Evolutionary conservation across 1,140 invertebrate genomes (phyloP), one percentile per base, ranked within the genome.

Genomic region (Drosophila saltans): DNA sequence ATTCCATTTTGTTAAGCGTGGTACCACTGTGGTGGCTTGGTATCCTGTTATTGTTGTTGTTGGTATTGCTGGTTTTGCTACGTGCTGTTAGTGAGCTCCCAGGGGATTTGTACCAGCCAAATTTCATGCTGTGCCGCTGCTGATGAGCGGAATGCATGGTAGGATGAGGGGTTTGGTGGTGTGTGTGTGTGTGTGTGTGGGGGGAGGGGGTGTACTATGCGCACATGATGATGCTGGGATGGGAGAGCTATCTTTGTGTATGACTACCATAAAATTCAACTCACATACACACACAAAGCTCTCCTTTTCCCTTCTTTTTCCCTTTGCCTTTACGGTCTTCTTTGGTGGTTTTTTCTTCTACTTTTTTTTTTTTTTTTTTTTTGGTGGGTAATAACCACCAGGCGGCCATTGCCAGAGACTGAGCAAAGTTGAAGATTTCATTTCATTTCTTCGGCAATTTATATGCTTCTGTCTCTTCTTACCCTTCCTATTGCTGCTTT

Each of bases 201-300:
- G 4, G 5, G 33, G 11, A 16, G 30, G 36, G 9, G 33, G 33
- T 2, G 28, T 30, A 30, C 28, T 39, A 26, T 45, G 40, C 30
- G 28, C 33, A 36, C 33, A 8, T 55, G 40, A n/a, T 24, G 61
- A n/a, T 24, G 61, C 5, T 36, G 65, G 16, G 16, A 26, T 39
- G 8, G 60, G 41, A 36, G 36, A 36, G 64, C 82, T 85, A 86
- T 86, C 82, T 78, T 58, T 86, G 82, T 69, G 82, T 85, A 81
- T 86, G 75, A 86, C 82, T 78, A 66, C 83, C 83, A 88, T 88
- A 88, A 88, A 88, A 86, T 88, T 86, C 83, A 73, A 73, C 83
- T 72, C 83, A 88, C 83, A 86, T 75, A 61, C 74, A 56, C 36
- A 24, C 52, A 36, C 26, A 60, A 9, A 39, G 33, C 45, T 5